phyloP scores from a whole-genome alignment of 2,888 invertebrate species.

The Hydropsyche betteni region DNA sequence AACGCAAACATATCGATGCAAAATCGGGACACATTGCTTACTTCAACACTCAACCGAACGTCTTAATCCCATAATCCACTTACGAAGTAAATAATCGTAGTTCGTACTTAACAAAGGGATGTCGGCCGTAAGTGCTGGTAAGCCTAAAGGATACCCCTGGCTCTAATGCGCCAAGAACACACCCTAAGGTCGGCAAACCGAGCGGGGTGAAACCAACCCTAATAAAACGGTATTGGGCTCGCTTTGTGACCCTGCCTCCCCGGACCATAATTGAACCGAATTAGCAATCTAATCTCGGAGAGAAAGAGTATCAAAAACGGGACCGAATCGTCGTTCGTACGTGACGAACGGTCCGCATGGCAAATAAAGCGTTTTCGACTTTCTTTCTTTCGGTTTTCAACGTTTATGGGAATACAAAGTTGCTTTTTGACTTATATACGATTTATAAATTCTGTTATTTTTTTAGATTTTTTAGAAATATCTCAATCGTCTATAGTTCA shows the following conservation, averaged over 20 bases:
- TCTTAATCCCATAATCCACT: conserved; percentile 43
- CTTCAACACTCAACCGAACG: conserved; percentile 34
- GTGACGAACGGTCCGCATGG: too few species aligned
- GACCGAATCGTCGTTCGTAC: not conserved
- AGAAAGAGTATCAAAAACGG: conserved; percentile 41
- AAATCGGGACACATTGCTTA: conserved; percentile 25
- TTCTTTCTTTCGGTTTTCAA: too few species aligned
- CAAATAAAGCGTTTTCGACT: conserved; percentile 1
- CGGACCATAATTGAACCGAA: conserved; percentile 46
- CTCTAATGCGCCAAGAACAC: conserved; percentile 17
- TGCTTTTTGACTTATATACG: not conserved
- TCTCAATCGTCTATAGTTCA: too few species aligned
- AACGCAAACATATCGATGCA: not conserved
- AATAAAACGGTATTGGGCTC: conserved; percentile 43
- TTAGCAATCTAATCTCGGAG: conserved; percentile 45
- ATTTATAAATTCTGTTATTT: not conserved
- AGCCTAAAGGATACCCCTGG: conserved; percentile 23
- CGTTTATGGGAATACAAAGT: not conserved
- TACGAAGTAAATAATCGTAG: conserved; percentile 46
- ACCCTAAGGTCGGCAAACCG: conserved; percentile 1
- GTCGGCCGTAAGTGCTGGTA: conserved; percentile 20
- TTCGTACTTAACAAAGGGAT: conserved; percentile 38
- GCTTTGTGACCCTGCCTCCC: conserved; percentile 34
- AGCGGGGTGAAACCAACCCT: conserved; percentile 31
- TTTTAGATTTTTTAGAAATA: too few species aligned